Evolutionary conservation across 2,113 vertebrate genomes (phyloP), one percentile per base, ranked within the genome.

Genomic region (Agapornis roseicollis): DNA sequence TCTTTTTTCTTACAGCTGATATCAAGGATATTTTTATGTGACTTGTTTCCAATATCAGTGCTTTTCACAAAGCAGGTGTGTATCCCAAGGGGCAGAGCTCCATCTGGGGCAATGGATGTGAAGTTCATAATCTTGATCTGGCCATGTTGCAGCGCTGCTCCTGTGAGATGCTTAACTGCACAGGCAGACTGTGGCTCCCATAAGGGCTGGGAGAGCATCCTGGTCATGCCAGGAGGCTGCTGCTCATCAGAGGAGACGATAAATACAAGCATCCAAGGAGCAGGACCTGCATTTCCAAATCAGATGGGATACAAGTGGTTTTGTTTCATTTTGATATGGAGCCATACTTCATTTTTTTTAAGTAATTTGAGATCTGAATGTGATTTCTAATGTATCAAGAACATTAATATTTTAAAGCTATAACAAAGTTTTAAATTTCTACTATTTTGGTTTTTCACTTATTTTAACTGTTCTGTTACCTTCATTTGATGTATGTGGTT

Each of bases 341-440:
- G 97, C 97, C 98, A 98, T 97, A 97, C 95, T 9, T 97, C 97
- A 29, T 97, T 97, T 56, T 58, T 58, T 97, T 96, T 4, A 92
- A 97, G 90, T 96, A 96, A 96, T 97, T 98, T 94, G 94, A 97
- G 96, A 97, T 97, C 97, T 97, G 98, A 98, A 98, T 98, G 97
- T 98, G 98, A 98, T 98, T 98, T 98, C 97, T 97, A 97, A 98
- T 97, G 97, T 98, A 98, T 95, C 97, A 79, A 95, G 95, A 96
- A 97, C 90, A 9, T 98, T 98, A 97, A 97, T 98, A 98, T 98
- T 98, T 98, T 97, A 98, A 98, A 98, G 94, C 95, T 98, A 97
- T 98, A 97, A 98, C 97, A 97, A 98, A 98, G 97, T 97, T 98
- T 96, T 96, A 94, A 97, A 96, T 97, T 97, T 98, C 95, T 98